These are phyloP conservation scores for Corythornis vintsioides DNA, from an alignment of 2,113 vertebrate genomes.

Conservation along the genomic window DNA sequence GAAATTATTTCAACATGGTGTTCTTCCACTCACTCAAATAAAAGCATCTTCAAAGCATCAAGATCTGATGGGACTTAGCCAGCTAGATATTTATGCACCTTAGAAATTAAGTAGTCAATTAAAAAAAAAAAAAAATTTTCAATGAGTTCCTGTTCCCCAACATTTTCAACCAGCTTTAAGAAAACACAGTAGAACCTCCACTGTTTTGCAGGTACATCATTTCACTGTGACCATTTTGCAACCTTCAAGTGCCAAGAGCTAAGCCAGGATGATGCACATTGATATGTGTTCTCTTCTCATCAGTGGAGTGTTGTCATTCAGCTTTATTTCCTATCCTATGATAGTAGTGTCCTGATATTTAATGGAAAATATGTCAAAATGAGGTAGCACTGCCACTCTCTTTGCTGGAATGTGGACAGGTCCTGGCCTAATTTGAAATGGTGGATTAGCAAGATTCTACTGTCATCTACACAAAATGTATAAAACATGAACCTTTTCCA, in stretches of 20 bases:
- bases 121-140: background rate
- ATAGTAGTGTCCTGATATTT: background rate
- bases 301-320: background rate
- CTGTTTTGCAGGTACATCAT: background rate
- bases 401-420: conserved; percentile 9
- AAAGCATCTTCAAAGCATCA: background rate
- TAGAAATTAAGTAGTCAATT: background rate
- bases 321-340: background rate
- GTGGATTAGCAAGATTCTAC: conserved; percentile 13
- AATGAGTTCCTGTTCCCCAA: conserved; percentile 33
- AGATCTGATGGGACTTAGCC: background rate
- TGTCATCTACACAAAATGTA: conserved; percentile 17
- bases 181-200: conserved; percentile 13
- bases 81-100: background rate
- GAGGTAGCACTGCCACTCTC: conserved; percentile 58
- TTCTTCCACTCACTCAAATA: background rate
- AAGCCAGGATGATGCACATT: background rate
- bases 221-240: background rate
- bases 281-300: background rate
- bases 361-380: conserved; percentile 5
- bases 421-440: background rate
- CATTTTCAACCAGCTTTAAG: conserved; percentile 28
- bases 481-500: conserved; percentile 13
- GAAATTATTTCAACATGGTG: background rate
- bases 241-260: background rate